These are phyloP conservation scores for Lutjanus argentimaculatus DNA, from an alignment of 2,797 vertebrate genomes.

Conservation along the genomic window DNA sequence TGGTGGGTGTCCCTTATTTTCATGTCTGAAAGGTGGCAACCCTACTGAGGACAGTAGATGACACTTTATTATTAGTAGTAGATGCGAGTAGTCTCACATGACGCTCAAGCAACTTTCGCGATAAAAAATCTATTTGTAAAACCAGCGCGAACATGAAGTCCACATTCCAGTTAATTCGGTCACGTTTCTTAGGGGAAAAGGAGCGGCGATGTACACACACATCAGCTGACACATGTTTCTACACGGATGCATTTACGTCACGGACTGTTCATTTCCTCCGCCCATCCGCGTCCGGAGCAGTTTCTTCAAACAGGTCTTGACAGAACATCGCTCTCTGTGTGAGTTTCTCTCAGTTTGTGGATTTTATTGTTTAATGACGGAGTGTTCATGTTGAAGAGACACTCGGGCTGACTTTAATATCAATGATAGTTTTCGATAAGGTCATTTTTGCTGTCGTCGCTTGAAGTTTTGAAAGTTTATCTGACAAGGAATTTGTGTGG, in stretches of 20 bases:
- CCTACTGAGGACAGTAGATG: no score
- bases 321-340: neutral
- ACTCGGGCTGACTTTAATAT: neutral
- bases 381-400: neutral
- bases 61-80: no score
- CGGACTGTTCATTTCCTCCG: neutral
- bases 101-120: no score
- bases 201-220: no score
- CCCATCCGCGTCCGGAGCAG: neutral
- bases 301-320: neutral
- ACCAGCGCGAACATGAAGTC: no score
- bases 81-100: no score
- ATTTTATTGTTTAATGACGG: neutral
- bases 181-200: no score
- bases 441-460: neutral
- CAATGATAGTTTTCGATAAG: no score
- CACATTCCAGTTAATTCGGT: no score
- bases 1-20: no score
- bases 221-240: neutral
- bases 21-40: no score
- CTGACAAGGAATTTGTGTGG: neutral
- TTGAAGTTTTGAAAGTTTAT: neutral
- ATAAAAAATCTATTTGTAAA: no score
- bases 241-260: slow-evolving; percentile 1
- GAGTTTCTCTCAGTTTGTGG: neutral